Evolutionary conservation across 37 sponge, comb jelly and placozoan genomes (phyloP).

Genomic region (Geodia barretti): DNA sequence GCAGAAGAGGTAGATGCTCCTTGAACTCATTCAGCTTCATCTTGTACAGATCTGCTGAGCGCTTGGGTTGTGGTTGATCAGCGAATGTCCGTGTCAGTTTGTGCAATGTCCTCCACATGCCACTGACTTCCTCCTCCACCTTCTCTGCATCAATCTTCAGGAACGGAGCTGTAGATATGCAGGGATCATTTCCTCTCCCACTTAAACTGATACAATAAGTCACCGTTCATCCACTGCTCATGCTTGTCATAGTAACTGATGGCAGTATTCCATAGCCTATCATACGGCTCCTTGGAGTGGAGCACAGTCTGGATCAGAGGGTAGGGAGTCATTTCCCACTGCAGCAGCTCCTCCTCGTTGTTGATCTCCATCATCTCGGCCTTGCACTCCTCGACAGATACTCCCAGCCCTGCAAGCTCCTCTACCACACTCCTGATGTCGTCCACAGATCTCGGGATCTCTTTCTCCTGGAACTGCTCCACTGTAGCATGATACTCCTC

Average conservation of each 20-base stretch:
- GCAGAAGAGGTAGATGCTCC: slow-evolving; percentile 87
- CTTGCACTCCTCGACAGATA: slow-evolving; percentile 62
- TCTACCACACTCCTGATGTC: slow-evolving; percentile 62
- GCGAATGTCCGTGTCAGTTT: slow-evolving; percentile 83
- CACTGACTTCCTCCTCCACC: slow-evolving; percentile 90
- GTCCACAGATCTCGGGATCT: slow-evolving; percentile 63
- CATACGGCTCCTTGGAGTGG: slow-evolving; percentile 84
- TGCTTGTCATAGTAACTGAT: slow-evolving; percentile 78
- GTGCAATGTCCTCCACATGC: slow-evolving; percentile 93
- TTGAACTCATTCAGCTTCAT: slow-evolving; percentile 91
- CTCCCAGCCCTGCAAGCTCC: slow-evolving; percentile 54
- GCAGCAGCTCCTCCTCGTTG: slow-evolving; percentile 94
- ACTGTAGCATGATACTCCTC: slow-evolving; percentile 46
- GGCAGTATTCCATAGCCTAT: slow-evolving; percentile 93
- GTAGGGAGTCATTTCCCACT: slow-evolving; percentile 86
- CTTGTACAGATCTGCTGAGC: slow-evolving; percentile 84
- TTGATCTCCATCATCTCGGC: slow-evolving; percentile 88
- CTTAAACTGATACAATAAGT: not conserved
- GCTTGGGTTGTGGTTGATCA: slow-evolving; percentile 86
- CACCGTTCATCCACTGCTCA: slow-evolving; percentile 96
- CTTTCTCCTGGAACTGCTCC: slow-evolving; percentile 71
- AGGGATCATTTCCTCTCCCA: not conserved
- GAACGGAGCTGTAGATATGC: slow-evolving; percentile 71
- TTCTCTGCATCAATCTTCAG: slow-evolving; percentile 89
- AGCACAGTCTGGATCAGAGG: slow-evolving; percentile 83